Base-by-base conservation (phyloP, 2,113 vertebrate genomes). In the human (Homo sapiens) region DNA sequence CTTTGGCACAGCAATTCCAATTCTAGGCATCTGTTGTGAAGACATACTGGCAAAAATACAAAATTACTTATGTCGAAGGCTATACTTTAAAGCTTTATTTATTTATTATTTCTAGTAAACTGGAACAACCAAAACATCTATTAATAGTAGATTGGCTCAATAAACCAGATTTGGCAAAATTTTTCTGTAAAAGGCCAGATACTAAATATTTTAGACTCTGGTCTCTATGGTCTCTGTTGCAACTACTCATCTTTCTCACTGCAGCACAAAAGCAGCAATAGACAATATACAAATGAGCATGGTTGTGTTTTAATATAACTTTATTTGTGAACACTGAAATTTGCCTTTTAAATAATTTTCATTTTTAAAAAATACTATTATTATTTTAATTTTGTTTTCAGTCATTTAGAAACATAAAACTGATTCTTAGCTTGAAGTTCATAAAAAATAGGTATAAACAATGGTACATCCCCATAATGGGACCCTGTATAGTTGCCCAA, bases 321-420 rank as follows among this genome's bases (percentile, higher is more conserved):
- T 83, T 76, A 92, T 83, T 80, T 55, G 25, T 40, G 20, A 40
- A 85, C 25, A 50, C 18, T 66, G n/a, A 95, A 80, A 78, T 95
- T 66, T 93, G 25, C 57, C 35, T 89, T 93, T 50, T 52, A 76
- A 79, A 13, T 84, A 86, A 68, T 8, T 59, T 87, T 55, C 23
- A 2, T 88, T 52, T 88, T 52, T 61, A 4, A 48, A 55, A 85
- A 89, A 80, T 89, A 73, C n/a, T 78, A 23, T 5, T 66, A 20
- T 92, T 72, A 70, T 93, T 95, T 68, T 55, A 45, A 86, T 55
- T 94, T 94, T 91, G 30, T 73, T 83, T 92, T 90, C 72, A 73
- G 4, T 20, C 32, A 35, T 64, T 95, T 89, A 55, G 48, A 93
- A 66, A 84, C 30, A 57, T 82, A 61, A 89, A 88, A 78, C 23